Evolutionary conservation across 2,888 invertebrate genomes (phyloP).

Genomic region (Tolmerus cingulatus): DNA sequence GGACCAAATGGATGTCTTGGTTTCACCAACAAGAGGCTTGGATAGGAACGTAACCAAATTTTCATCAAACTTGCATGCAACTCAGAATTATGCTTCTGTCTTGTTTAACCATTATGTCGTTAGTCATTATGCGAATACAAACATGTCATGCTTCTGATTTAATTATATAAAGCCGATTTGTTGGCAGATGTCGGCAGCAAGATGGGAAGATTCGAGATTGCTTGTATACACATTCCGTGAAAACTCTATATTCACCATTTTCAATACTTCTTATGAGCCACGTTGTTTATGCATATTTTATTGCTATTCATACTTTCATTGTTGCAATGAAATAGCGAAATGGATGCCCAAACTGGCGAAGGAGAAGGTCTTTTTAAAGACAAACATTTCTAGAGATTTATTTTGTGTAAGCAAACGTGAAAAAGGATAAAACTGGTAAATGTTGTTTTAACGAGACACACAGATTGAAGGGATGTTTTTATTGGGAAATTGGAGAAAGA

Average conservation of each 20-base stretch:
- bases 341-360: background rate
- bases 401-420: background rate
- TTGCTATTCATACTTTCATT: background rate
- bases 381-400: background rate
- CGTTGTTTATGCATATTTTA: background rate
- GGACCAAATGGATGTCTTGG: background rate
- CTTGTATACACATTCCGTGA: background rate
- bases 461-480: background rate
- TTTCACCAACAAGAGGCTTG: background rate
- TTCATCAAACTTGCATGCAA: background rate
- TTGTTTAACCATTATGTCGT: background rate
- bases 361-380: background rate
- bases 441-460: background rate
- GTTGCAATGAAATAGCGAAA: background rate
- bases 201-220: background rate
- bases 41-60: background rate
- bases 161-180: background rate
- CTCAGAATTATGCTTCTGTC: background rate
- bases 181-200: background rate
- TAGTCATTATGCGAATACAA: background rate
- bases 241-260: background rate
- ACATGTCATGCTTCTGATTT: background rate
- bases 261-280: background rate
- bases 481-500: background rate
- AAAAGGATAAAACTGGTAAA: background rate